Conservation (phyloP, 1,140 invertebrate species). For the Papilio dardanus region DNA sequence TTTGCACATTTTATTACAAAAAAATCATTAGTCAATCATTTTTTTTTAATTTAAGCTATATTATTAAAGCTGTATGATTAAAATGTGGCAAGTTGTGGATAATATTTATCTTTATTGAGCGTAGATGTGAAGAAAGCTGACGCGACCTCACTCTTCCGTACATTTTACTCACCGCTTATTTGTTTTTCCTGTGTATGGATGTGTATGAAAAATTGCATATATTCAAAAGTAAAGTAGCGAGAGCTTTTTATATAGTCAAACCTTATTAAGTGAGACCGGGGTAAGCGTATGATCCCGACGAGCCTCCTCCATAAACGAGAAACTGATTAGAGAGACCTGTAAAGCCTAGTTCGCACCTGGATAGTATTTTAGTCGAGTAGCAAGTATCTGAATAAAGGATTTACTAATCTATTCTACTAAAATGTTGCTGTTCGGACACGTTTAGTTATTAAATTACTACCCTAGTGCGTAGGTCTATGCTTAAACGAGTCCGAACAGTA, state of each 20-base stretch:
- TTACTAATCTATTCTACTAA: too few relatives aligned
- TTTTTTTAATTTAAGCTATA: neutral
- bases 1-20: neutral
- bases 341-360: too few relatives aligned
- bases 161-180: neutral
- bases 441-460: too few relatives aligned
- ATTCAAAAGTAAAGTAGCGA: neutral
- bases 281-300: too few relatives aligned
- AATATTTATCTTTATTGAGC: neutral
- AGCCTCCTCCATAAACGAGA: too few relatives aligned
- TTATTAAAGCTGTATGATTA: neutral
- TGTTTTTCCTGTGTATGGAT: neutral
- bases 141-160: neutral
- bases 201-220: neutral
- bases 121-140: neutral
- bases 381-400: too few relatives aligned
- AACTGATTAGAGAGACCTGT: too few relatives aligned
- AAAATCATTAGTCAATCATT: neutral
- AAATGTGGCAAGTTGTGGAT: neutral
- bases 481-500: too few relatives aligned
- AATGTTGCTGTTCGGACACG: too few relatives aligned
- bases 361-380: too few relatives aligned
- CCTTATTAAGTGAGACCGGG: too few relatives aligned
- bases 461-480: too few relatives aligned
- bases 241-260: neutral